Evolutionary conservation across 2,113 vertebrate genomes (phyloP).

Genomic region (Telmatochromis sp.): DNA sequence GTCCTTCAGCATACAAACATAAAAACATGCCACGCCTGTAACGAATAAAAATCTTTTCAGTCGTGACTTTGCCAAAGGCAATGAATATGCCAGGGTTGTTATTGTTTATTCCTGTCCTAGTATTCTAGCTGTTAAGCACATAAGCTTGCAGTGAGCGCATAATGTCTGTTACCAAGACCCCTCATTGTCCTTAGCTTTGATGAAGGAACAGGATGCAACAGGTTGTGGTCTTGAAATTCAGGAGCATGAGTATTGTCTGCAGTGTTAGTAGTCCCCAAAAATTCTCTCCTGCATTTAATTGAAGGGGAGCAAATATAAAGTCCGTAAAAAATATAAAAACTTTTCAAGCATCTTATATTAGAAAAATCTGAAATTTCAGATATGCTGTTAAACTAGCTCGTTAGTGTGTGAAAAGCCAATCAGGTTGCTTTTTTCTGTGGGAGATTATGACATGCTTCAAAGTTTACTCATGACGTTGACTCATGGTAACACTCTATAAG

Average conservation of each 20-base stretch:
- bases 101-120: not conserved
- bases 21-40: not conserved
- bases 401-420: not conserved
- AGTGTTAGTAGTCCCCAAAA: not conserved
- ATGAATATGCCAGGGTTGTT: not conserved
- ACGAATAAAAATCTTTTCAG: conserved; percentile 6
- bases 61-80: not conserved
- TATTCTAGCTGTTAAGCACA: not conserved
- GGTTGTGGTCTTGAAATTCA: not conserved
- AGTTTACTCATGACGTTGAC: not conserved
- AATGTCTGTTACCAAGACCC: not conserved
- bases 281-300: not conserved
- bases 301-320: not conserved
- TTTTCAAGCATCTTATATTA: not conserved
- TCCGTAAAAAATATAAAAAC: not conserved
- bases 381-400: not conserved
- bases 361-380: not conserved
- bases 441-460: not conserved
- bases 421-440: not conserved
- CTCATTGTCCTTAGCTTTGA: not conserved
- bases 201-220: not conserved
- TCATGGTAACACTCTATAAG: not conserved
- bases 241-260: not conserved
- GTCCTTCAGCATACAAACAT: not conserved
- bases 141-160: not conserved